Conservation (phyloP, 2,888 invertebrate genomes). For the Iphiclides podalirius region DNA sequence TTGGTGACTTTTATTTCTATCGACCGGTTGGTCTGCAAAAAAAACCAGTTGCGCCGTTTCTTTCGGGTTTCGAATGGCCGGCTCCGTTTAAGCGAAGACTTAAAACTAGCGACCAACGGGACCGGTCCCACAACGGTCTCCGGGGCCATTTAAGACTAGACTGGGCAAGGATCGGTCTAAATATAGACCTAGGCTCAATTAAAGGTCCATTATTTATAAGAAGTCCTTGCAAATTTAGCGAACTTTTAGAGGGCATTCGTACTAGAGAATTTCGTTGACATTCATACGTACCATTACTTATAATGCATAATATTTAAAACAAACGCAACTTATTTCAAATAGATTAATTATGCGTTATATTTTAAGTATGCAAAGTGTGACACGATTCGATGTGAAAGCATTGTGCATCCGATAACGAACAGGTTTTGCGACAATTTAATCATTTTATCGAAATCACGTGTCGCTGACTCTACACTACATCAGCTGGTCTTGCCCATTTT, state of each 20-base stretch:
- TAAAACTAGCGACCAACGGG: constrained; percentile 21
- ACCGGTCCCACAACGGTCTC: constrained; percentile 19
- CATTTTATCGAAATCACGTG: background rate
- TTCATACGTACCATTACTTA: too few species aligned
- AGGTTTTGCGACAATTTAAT: background rate
- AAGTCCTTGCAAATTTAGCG: constrained; percentile 15
- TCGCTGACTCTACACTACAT: too few species aligned
- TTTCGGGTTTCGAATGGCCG: constrained; percentile 30
- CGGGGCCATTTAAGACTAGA: constrained; percentile 15
- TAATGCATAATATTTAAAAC: too few species aligned
- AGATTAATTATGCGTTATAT: too few species aligned
- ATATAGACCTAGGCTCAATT: constrained; percentile 15
- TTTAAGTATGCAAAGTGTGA: too few species aligned
- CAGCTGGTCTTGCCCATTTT: too few species aligned
- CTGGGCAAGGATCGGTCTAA: constrained; percentile 11
- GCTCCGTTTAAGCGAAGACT: constrained; percentile 30
- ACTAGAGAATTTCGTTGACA: too few species aligned
- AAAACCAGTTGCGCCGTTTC: constrained; percentile 35
- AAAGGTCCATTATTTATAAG: constrained; percentile 17
- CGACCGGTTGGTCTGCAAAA: constrained; percentile 42
- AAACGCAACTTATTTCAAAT: too few species aligned
- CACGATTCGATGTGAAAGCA: background rate
- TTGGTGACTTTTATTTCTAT: constrained; percentile 41
- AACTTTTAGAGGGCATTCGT: background rate
- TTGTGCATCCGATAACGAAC: background rate